Conservation (phyloP, 2,888 invertebrate species). For the Plemyria rubiginata region DNA sequence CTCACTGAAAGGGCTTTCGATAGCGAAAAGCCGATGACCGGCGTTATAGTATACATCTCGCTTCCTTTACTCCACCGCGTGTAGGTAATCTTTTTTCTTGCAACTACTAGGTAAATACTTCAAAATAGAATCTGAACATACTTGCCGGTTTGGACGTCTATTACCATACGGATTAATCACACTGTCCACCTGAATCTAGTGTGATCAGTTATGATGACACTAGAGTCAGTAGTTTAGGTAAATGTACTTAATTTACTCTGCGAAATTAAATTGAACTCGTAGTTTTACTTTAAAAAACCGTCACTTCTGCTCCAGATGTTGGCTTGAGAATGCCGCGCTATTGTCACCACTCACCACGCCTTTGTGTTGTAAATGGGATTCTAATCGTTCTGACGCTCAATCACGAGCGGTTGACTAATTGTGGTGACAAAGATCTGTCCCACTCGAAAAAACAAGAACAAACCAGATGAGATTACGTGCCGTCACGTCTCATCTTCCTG, state of each 20-base stretch:
- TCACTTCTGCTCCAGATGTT: conserved; percentile 27
- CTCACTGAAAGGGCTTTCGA: conserved; percentile 24
- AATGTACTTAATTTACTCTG: too few species aligned
- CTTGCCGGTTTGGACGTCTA: too few species aligned
- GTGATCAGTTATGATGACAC: too few species aligned
- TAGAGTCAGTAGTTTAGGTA: too few species aligned
- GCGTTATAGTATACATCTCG: conserved; percentile 33
- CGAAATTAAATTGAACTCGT: too few species aligned
- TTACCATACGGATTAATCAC: too few species aligned
- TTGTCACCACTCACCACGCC: conserved; percentile 31
- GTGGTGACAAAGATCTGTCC: conserved; percentile 41
- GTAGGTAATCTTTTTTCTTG: not conserved
- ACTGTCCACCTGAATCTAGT: too few species aligned
- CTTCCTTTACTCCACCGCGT: conserved; percentile 37
- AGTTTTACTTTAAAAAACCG: not conserved
- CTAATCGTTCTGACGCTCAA: conserved; percentile 45
- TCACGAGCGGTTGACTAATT: conserved; percentile 40
- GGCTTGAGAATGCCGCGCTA: conserved; percentile 38
- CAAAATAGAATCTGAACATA: not conserved
- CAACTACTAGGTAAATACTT: not conserved
- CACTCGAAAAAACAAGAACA: conserved; percentile 28
- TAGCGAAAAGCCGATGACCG: conserved; percentile 14
- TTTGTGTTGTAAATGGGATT: conserved; percentile 50
- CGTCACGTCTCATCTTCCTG: conserved; percentile 21
- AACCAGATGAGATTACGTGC: conserved; percentile 15